phyloP scores from a whole-genome alignment of 2,888 invertebrate genomes.

The Elmis aenea region DNA sequence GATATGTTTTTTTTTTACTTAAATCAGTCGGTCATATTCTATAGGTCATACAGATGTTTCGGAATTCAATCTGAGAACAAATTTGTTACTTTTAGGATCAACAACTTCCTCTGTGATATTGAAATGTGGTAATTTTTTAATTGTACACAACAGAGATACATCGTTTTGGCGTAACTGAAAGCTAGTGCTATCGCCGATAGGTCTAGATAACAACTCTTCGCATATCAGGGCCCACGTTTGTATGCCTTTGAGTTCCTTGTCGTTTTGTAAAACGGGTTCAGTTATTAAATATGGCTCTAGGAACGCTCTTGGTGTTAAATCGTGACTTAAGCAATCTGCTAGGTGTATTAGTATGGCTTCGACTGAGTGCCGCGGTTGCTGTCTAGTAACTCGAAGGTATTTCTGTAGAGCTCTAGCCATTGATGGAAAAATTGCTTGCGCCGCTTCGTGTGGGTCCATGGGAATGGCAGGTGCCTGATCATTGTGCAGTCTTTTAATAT shows the following conservation, averaged over 20 bases:
- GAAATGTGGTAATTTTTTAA: constrained; percentile 86
- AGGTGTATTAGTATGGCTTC: constrained; percentile 89
- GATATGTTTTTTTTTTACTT: no score
- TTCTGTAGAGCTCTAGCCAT: constrained; percentile 95
- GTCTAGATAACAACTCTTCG: constrained; percentile 83
- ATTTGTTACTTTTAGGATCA: constrained; percentile 93
- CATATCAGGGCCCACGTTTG: constrained; percentile 96
- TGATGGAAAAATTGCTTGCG: constrained; percentile 95
- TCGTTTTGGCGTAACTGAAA: constrained; percentile 93
- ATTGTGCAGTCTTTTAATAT: constrained; percentile 79
- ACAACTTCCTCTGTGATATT: constrained; percentile 93
- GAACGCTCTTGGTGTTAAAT: constrained; percentile 91
- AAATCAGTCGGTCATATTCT: constrained; percentile 44
- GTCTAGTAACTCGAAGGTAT: constrained; percentile 89
- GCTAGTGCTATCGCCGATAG: constrained; percentile 74
- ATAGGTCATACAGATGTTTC: constrained; percentile 90
- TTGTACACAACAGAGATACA: constrained; percentile 82
- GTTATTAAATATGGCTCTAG: constrained; percentile 88
- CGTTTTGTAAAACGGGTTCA: constrained; percentile 79
- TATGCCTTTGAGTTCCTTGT: constrained; percentile 73
- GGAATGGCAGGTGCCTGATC: constrained; percentile 73
- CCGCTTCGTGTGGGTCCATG: constrained; percentile 93
- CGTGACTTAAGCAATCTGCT: constrained; percentile 86
- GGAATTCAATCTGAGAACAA: constrained; percentile 88
- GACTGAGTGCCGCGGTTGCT: constrained; percentile 93